Conservation (phyloP, 2,797 vertebrate genomes). For the Onychomys arenicola region DNA sequence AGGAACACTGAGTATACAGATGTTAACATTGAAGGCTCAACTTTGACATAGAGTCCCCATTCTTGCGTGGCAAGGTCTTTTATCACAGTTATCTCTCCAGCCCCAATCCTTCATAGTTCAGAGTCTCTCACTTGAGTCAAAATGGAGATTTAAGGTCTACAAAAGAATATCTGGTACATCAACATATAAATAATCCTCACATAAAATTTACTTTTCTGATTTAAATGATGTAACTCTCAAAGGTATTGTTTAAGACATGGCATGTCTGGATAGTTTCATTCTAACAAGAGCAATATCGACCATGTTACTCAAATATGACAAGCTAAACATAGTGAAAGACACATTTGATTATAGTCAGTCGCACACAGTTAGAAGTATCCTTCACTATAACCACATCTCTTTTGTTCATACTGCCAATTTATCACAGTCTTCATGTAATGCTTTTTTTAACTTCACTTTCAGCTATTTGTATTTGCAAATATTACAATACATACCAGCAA, state of each 20-base stretch:
- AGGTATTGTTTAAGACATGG: background rate
- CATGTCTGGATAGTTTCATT: background rate
- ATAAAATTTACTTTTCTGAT: background rate
- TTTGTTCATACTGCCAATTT: background rate
- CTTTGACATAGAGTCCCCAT: background rate
- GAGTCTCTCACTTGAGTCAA: background rate
- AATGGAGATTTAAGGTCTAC: background rate
- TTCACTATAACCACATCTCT: background rate
- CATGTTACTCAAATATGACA: background rate
- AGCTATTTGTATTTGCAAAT: background rate
- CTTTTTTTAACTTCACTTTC: background rate
- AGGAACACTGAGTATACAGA: background rate
- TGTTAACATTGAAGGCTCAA: background rate
- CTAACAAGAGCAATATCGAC: background rate
- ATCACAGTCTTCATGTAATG: background rate
- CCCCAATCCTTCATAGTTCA: background rate
- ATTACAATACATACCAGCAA: background rate
- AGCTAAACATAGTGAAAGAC: background rate
- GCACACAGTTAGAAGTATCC: background rate
- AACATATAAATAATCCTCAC: background rate
- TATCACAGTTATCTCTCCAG: accelerated
- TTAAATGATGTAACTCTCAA: background rate
- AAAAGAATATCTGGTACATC: background rate
- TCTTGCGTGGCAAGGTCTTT: background rate
- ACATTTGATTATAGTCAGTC: background rate